Percentiles rank a stretch among this genome's conserved stretches.
Evolutionary conservation across 2,797 vertebrate genomes (phyloP).

Genomic region (Novumbra hubbsi): DNA sequence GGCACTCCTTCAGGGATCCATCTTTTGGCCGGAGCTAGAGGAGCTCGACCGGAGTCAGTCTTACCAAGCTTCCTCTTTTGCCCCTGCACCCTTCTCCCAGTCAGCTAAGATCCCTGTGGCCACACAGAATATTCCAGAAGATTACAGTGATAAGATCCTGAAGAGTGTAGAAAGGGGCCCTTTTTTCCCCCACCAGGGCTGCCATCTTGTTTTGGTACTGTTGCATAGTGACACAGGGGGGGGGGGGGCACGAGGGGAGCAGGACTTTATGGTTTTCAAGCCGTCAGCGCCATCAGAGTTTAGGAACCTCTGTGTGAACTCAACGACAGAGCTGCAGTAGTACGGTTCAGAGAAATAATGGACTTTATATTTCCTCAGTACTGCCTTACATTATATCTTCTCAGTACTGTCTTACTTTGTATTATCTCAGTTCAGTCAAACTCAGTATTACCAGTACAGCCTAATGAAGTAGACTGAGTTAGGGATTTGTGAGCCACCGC

Average conservation of each 20-base stretch:
- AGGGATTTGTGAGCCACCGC: not conserved
- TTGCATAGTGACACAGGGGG: conserved; percentile 67
- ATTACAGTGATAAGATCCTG: conserved; percentile 60
- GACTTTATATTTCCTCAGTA: not conserved
- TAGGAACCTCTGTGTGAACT: conserved; percentile 47
- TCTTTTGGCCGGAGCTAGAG: conserved; percentile 58
- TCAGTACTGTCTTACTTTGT: no score
- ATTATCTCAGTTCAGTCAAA: no score
- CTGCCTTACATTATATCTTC: no score
- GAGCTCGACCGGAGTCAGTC: conserved; percentile 42
- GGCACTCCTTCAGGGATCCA: conserved; percentile 71
- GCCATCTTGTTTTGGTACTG: conserved; percentile 67
- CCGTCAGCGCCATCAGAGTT: conserved; percentile 50
- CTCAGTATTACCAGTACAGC: not conserved
- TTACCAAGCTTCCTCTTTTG: conserved; percentile 23
- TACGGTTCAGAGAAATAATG: conserved; percentile 38
- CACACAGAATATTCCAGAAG: conserved; percentile 56
- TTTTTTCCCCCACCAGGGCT: conserved; percentile 43
- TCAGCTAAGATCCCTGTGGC: conserved; percentile 50
- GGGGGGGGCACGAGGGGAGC: conserved; percentile 32
- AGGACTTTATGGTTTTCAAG: conserved; percentile 68
- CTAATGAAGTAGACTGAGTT: not conserved
- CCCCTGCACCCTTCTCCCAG: conserved; percentile 36
- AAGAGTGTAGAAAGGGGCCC: conserved; percentile 51
- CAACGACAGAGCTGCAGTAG: conserved; percentile 38